Conservation (phyloP, 2,888 invertebrate genomes). For the Eremobia ochroleuca region DNA sequence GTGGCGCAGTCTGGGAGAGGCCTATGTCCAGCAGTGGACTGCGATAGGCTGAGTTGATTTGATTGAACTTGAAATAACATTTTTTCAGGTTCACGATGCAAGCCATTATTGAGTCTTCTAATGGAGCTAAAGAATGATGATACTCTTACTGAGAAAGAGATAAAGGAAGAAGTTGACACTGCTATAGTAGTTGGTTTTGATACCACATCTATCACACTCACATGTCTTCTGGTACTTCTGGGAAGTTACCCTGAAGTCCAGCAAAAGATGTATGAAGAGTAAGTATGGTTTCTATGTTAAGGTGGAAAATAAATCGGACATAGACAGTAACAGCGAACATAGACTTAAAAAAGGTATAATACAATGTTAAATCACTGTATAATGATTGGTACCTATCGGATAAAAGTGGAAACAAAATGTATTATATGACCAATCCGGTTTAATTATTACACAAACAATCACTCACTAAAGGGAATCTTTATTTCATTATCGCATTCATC, state of each 20-base stretch:
- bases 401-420: no score
- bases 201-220: constrained; percentile 51
- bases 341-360: not conserved
- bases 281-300: constrained; percentile 42
- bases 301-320: not conserved
- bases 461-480: no score
- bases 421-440: no score
- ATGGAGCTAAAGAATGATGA: constrained; percentile 49
- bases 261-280: constrained; percentile 72
- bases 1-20: no score
- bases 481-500: no score
- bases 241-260: constrained; percentile 78
- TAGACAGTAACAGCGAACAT: not conserved
- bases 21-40: no score
- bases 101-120: constrained; percentile 56
- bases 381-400: no score
- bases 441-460: no score
- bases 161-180: constrained; percentile 71
- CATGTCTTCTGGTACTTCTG: constrained; percentile 40
- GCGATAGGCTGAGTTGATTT: no score
- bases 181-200: constrained; percentile 65
- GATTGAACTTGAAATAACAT: not conserved
- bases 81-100: constrained; percentile 39
- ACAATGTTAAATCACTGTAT: no score
- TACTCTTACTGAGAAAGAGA: constrained; percentile 60